Evolutionary conservation across 2,888 invertebrate genomes (phyloP).

Genomic region (Noctua fimbriata): DNA sequence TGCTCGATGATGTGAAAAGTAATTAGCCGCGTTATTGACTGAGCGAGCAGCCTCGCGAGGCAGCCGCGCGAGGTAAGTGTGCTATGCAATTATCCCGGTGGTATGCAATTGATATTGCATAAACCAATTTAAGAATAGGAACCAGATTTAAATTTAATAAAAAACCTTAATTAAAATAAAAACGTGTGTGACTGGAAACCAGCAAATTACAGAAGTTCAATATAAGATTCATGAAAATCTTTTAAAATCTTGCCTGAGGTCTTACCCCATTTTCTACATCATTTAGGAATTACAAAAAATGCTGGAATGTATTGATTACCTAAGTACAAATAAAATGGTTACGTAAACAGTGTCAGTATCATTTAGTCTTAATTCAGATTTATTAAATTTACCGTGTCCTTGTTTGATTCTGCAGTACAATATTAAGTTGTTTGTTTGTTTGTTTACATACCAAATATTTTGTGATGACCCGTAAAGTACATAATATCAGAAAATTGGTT

Average conservation of each 20-base stretch:
- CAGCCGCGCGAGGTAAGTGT: no score
- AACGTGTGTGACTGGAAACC: neutral
- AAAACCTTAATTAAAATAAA: neutral
- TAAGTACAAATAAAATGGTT: conserved; percentile 8
- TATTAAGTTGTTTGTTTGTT: no score
- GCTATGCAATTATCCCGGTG: neutral
- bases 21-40: neutral
- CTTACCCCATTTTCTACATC: neutral
- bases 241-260: neutral
- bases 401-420: neutral
- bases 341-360: conserved; percentile 9
- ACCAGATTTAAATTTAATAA: neutral
- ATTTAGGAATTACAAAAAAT: neutral
- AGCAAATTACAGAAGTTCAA: conserved; percentile 7
- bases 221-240: neutral
- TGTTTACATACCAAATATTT: conserved; percentile 2
- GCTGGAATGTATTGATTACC: conserved; percentile 38
- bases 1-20: neutral
- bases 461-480: conserved; percentile 27
- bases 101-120: neutral
- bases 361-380: neutral
- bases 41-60: no score
- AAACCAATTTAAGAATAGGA: neutral
- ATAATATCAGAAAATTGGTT: conserved; percentile 2
- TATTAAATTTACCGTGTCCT: neutral